Percentiles rank a stretch among this genome's conserved stretches.
Conservation (phyloP, 2,113 vertebrate species). For the Fulica atra region DNA sequence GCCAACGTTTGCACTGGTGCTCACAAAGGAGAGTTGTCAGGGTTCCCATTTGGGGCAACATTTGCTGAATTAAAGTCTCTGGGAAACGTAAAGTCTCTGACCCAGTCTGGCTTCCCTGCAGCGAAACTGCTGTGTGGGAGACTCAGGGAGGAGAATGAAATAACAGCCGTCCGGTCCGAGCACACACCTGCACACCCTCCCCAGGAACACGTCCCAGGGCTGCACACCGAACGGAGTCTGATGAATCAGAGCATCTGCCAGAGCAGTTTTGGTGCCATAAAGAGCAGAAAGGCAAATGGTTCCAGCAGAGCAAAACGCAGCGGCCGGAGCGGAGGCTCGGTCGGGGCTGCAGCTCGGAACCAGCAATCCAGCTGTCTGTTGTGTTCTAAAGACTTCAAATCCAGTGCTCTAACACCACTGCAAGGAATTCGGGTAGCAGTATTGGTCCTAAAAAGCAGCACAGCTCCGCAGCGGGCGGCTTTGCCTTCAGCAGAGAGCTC, state of each 20-base stretch:
- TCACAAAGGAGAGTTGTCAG: neutral
- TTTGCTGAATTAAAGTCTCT: constrained; percentile 62
- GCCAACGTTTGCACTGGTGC: constrained; percentile 12
- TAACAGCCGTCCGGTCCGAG: neutral
- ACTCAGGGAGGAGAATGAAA: neutral
- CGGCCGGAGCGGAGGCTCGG: neutral
- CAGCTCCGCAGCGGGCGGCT: neutral
- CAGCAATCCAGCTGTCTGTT: constrained; percentile 32
- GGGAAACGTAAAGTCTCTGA: constrained; percentile 20
- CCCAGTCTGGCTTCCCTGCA: constrained; percentile 19
- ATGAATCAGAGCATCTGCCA: neutral
- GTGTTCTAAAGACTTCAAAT: constrained; percentile 45
- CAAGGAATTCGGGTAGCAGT: neutral
- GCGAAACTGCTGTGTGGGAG: neutral
- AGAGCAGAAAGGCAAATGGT: constrained; percentile 52
- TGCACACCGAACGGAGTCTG: neutral
- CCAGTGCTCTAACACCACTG: constrained; percentile 11
- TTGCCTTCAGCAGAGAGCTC: neutral
- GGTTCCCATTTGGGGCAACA: constrained; percentile 51
- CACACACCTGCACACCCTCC: neutral
- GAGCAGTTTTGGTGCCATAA: neutral
- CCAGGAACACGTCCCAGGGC: neutral
- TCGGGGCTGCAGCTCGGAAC: constrained; percentile 48
- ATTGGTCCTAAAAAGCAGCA: neutral
- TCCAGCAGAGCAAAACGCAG: neutral